Percentiles rank a stretch among this genome's conserved stretches.
These are phyloP conservation scores for Erythrolamprus reginae DNA, from an alignment of 2,113 vertebrate species.

Conservation along the genomic window DNA sequence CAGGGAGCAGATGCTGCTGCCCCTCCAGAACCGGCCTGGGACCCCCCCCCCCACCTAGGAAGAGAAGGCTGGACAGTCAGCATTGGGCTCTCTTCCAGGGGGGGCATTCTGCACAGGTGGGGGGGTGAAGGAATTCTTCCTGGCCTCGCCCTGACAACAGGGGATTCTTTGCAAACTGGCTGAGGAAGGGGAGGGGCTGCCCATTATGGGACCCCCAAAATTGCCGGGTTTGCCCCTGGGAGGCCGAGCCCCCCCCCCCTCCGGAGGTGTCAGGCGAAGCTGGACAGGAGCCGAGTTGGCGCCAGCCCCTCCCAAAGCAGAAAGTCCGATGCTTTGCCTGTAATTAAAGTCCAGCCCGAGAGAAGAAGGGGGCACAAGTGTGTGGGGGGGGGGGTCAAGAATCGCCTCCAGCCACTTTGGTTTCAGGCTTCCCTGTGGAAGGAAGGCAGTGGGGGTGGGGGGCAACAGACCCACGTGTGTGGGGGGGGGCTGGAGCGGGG, in stretches of 20 bases:
- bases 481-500: not conserved
- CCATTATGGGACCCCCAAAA: not conserved
- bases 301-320: not conserved
- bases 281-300: not conserved
- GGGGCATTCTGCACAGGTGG: not conserved
- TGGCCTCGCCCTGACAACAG: not conserved
- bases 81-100: not conserved
- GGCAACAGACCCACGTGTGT: too few relatives aligned
- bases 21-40: not conserved
- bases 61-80: rapidly evolving
- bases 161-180: not conserved
- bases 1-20: not conserved
- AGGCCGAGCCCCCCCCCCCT: too few relatives aligned
- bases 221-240: not conserved
- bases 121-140: not conserved
- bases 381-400: not conserved
- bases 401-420: not conserved
- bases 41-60: not conserved
- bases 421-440: not conserved
- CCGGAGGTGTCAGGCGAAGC: not conserved
- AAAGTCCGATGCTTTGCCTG: not conserved
- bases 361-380: too few relatives aligned
- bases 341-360: not conserved
- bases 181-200: not conserved
- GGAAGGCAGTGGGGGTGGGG: not conserved